Base-by-base conservation (phyloP, 2,888 invertebrate species). In the Lasioglossum pauxillum region DNA sequence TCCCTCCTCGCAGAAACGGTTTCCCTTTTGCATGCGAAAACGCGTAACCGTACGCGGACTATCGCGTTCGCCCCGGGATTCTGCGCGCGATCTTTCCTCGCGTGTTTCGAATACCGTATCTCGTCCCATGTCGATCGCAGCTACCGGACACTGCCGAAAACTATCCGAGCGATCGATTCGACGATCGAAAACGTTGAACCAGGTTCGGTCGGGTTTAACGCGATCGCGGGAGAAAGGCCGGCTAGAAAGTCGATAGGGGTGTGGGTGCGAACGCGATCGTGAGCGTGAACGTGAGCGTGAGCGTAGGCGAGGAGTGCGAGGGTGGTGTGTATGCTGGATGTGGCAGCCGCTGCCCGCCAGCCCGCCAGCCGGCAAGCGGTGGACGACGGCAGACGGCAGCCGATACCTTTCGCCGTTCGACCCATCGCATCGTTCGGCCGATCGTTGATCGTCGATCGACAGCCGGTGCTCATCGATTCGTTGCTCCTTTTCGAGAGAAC, bases 381-480 rank as follows among this genome's bases (percentile, higher is more conserved):
- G 73, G 60, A 49, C 31, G 31, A n/a, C 78, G 82, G 79, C 80
- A 80, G 85, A 75, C 87, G 79, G 75, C 78, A 80, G 80, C 77
- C 87, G 84, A 77, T 84, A 82, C 57, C 73, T 83, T 72, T 81
- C 75, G 76, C 72, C 57, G 84, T 71, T 31, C 27, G 4, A 19
- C 75, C 41, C 38, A 27, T 53, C 49, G 44, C 67, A 75, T 41
- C 71, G 79, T 53, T 73, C 67, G 81, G 67, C 7, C 82, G 77
- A 69, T 84, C 78, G 14, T 60, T 12, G 60, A 53, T 53, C 53
- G 78, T 31, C 71, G 79, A 74, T 74, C 80, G 82, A 69, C 84
- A 82, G 75, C 89, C 80, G 82, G 88, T 86, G 90, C 84, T 83
- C 84, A 5, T n/a, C 44, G n/a, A 10, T 5, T 64, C 7, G 67